phyloP scores from a whole-genome alignment of 1,140 invertebrate genomes.

The Aphis gossypii region DNA sequence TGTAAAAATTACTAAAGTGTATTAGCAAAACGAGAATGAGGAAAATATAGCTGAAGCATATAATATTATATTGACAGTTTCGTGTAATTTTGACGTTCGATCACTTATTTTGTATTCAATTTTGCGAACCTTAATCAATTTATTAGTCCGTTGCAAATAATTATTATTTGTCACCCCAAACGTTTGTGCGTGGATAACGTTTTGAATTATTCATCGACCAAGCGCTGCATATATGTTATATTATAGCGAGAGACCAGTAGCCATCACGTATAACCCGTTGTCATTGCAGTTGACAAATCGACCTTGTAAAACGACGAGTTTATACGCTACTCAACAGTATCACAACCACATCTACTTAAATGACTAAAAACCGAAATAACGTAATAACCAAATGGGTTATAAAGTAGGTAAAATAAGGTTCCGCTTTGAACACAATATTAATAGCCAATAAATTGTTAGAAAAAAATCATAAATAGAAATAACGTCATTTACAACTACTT shows the following conservation, averaged over 20 bases:
- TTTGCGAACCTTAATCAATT: neutral
- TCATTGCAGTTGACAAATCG: conserved; percentile 2
- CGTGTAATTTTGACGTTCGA: neutral
- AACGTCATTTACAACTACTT: neutral
- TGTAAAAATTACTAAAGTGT: neutral
- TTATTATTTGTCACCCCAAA: conserved; percentile 14
- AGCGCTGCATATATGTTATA: neutral
- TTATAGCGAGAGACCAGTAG: neutral
- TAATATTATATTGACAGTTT: neutral
- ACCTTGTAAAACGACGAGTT: neutral
- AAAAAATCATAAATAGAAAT: neutral
- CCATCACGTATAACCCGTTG: neutral
- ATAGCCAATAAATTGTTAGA: neutral
- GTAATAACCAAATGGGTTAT: neutral
- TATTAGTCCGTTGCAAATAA: neutral
- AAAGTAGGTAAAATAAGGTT: neutral
- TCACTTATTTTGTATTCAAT: neutral
- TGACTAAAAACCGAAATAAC: neutral
- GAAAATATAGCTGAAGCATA: neutral
- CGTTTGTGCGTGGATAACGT: neutral
- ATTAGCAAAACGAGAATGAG: neutral
- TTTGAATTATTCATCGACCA: conserved; percentile 20
- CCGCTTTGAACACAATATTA: neutral
- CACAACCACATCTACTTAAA: neutral
- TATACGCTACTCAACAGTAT: neutral